Percentiles rank a stretch among this genome's conserved stretches.
Evolutionary conservation across 2,888 invertebrate species (phyloP).

Genomic region (Selenia dentaria): DNA sequence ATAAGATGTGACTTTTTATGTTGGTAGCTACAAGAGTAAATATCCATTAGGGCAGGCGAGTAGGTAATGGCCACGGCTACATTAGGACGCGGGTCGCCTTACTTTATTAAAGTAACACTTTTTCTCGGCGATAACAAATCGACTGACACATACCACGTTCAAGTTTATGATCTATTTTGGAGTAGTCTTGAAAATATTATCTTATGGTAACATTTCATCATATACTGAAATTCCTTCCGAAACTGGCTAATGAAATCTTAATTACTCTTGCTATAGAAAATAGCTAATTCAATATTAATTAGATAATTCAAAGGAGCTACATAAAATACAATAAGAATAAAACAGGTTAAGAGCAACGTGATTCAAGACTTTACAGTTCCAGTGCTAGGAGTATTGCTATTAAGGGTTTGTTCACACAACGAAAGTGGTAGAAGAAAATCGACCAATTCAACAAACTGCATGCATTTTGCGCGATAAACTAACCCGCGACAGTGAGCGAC

Average conservation of each 20-base stretch:
- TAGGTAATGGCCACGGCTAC: conserved; percentile 62
- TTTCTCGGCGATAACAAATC: conserved; percentile 32
- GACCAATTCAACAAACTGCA: conserved; percentile 37
- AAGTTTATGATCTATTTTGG: conserved; percentile 13
- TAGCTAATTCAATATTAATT: too few species aligned
- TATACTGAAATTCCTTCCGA: too few species aligned
- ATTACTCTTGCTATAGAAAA: too few species aligned
- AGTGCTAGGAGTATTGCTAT: too few species aligned
- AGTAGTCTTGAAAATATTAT: neutral
- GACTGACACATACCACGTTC: conserved; percentile 24
- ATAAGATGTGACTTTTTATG: conserved; percentile 67
- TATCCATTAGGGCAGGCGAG: conserved; percentile 69
- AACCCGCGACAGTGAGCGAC: conserved; percentile 34
- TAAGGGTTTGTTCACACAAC: conserved; percentile 34
- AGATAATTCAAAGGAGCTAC: too few species aligned
- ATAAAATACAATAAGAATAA: too few species aligned
- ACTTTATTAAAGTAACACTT: conserved; percentile 55
- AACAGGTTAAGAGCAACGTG: too few species aligned
- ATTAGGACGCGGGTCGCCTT: conserved; percentile 60
- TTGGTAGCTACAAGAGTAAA: conserved; percentile 59
- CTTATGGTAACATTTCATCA: neutral
- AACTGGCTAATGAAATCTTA: too few species aligned
- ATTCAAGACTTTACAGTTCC: too few species aligned
- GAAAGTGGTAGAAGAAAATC: conserved; percentile 45
- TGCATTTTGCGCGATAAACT: conserved; percentile 48